Conservation (phyloP, 2,888 invertebrate species). For the Orthosia cruda region DNA sequence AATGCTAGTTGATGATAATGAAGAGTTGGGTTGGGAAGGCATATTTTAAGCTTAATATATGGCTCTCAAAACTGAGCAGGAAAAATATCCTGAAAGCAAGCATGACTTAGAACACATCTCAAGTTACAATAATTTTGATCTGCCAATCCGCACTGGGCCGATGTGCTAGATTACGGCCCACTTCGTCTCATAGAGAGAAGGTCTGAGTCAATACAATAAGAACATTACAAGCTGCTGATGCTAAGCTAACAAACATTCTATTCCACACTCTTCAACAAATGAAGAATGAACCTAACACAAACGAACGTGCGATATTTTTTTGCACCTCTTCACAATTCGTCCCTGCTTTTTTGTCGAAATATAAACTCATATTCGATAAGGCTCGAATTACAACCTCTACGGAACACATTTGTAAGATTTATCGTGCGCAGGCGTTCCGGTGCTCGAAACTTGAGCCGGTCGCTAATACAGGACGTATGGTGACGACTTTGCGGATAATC, state of each 20-base stretch:
- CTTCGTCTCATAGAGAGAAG: too few relatives aligned
- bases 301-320: slow-evolving; percentile 31
- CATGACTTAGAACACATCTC: background rate
- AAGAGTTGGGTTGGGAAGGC: too few relatives aligned
- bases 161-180: background rate
- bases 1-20: too few relatives aligned
- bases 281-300: slow-evolving; percentile 5
- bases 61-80: background rate
- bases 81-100: background rate
- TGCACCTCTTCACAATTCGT: slow-evolving; percentile 37
- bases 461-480: slow-evolving; percentile 34
- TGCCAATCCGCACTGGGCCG: background rate
- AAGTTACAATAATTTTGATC: background rate
- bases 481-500: slow-evolving; percentile 26
- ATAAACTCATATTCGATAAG: slow-evolving; percentile 53
- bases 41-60: background rate
- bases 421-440: slow-evolving; percentile 49
- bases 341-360: slow-evolving; percentile 53
- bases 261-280: slow-evolving; percentile 1
- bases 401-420: slow-evolving; percentile 63
- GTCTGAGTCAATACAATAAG: background rate
- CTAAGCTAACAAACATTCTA: background rate
- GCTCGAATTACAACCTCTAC: slow-evolving; percentile 59
- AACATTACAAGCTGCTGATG: background rate
- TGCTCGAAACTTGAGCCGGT: slow-evolving; percentile 52